These are phyloP conservation scores for Caradrina clavipalpis DNA, from an alignment of 2,888 invertebrate species.

Conservation along the genomic window DNA sequence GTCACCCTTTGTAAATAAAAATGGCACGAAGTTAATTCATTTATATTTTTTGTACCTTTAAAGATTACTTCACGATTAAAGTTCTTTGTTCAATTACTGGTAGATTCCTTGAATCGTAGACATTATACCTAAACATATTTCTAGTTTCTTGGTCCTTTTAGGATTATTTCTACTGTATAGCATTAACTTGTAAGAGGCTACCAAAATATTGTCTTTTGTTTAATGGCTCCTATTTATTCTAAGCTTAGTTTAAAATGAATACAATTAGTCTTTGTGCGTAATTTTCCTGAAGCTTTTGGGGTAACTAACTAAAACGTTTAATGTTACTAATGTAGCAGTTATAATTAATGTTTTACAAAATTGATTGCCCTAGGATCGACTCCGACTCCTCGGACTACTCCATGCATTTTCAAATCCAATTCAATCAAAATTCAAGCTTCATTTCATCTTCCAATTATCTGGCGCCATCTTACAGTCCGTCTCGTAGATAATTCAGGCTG, in stretches of 20 bases:
- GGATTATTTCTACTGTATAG: slow-evolving; percentile 22
- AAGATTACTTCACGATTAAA: slow-evolving; percentile 36
- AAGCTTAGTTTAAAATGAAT: slow-evolving; percentile 53
- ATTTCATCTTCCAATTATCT: slow-evolving; percentile 47
- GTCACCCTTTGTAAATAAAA: slow-evolving; percentile 33
- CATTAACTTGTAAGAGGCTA: slow-evolving; percentile 45
- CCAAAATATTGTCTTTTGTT: slow-evolving; percentile 48
- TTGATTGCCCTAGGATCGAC: not conserved
- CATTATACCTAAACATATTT: slow-evolving; percentile 8
- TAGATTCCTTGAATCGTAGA: slow-evolving; percentile 14
- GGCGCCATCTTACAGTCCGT: slow-evolving; percentile 37
- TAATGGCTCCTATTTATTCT: slow-evolving; percentile 51
- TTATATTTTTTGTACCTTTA: slow-evolving; percentile 44
- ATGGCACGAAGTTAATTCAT: slow-evolving; percentile 35
- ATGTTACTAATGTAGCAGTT: slow-evolving; percentile 46
- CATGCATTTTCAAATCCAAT: slow-evolving; percentile 20
- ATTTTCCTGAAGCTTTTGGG: slow-evolving; percentile 43
- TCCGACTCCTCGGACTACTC: not conserved
- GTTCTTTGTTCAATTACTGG: slow-evolving; percentile 45
- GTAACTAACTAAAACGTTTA: slow-evolving; percentile 31
- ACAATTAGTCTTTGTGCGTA: slow-evolving; percentile 46
- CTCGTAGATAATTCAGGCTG: slow-evolving; percentile 56
- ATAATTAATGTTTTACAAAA: slow-evolving; percentile 21
- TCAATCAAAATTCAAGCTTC: slow-evolving; percentile 48
- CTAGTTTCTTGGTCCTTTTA: not conserved